phyloP scores from a whole-genome alignment of 2,797 vertebrate species.

The Sebastes hopkinsi region DNA sequence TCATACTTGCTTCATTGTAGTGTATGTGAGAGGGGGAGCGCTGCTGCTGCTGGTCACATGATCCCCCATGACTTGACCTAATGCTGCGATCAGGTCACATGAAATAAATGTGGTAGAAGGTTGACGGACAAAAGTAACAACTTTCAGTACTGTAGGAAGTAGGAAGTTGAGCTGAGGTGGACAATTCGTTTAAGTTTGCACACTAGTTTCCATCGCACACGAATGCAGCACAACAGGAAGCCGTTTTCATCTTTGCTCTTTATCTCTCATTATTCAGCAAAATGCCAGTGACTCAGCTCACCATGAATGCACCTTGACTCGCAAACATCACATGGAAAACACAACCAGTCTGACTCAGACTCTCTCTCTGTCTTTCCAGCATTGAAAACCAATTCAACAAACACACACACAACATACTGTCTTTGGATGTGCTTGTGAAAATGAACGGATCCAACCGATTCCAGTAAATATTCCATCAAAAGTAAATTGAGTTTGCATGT shows the following conservation, averaged over 20 bases:
- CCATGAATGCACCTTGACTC: background rate
- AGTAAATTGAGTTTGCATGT: background rate
- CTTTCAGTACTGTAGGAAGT: background rate
- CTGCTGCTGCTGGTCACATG: constrained; percentile 42
- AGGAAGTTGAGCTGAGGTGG: background rate
- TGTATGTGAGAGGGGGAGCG: background rate
- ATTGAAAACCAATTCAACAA: background rate
- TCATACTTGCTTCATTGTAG: constrained; percentile 35
- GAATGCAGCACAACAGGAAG: background rate
- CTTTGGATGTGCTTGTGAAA: background rate
- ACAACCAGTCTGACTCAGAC: background rate
- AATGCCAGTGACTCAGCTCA: background rate
- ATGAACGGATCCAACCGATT: background rate
- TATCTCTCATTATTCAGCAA: background rate
- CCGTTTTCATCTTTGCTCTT: background rate
- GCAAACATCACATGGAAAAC: background rate
- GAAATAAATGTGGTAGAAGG: background rate
- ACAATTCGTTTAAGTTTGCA: background rate
- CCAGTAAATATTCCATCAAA: background rate
- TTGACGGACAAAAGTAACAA: background rate
- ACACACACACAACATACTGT: background rate
- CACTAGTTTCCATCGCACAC: background rate
- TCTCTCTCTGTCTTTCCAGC: no score
- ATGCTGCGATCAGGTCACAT: constrained; percentile 24
- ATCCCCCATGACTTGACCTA: constrained; percentile 30